phyloP scores from a whole-genome alignment of 2,113 vertebrate species.

The Strigops habroptila region DNA sequence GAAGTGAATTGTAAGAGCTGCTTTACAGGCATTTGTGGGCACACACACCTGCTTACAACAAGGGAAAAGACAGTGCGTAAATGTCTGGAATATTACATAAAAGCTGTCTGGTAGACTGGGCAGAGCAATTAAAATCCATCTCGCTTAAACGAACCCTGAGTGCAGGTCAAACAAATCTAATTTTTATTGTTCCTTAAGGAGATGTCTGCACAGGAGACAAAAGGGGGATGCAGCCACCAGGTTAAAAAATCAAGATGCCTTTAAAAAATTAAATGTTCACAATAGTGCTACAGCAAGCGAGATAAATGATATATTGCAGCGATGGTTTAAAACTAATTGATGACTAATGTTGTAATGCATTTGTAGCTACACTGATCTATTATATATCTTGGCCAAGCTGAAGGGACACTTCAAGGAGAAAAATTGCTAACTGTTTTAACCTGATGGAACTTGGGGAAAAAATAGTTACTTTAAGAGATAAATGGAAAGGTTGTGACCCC shows the following conservation, averaged over 20 bases:
- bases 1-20: constrained; percentile 65
- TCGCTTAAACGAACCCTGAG: constrained; percentile 72
- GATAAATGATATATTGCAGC: constrained; percentile 78
- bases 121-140: constrained; percentile 81
- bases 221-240: constrained; percentile 66
- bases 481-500: constrained; percentile 69
- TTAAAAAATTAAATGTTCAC: constrained; percentile 80
- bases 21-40: constrained; percentile 48
- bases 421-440: constrained; percentile 82
- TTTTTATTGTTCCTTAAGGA: constrained; percentile 83
- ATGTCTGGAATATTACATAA: constrained; percentile 80
- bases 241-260: constrained; percentile 73
- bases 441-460: constrained; percentile 73
- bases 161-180: constrained; percentile 80
- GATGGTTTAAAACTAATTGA: constrained; percentile 81
- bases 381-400: constrained; percentile 71
- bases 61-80: constrained; percentile 71
- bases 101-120: constrained; percentile 75
- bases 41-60: constrained; percentile 65
- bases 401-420: constrained; percentile 79
- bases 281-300: constrained; percentile 70
- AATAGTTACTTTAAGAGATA: constrained; percentile 77
- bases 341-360: constrained; percentile 82
- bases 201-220: constrained; percentile 72
- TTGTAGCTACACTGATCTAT: constrained; percentile 79